Base-by-base conservation (phyloP, 2,797 vertebrate species). In the Sebastes minor region DNA sequence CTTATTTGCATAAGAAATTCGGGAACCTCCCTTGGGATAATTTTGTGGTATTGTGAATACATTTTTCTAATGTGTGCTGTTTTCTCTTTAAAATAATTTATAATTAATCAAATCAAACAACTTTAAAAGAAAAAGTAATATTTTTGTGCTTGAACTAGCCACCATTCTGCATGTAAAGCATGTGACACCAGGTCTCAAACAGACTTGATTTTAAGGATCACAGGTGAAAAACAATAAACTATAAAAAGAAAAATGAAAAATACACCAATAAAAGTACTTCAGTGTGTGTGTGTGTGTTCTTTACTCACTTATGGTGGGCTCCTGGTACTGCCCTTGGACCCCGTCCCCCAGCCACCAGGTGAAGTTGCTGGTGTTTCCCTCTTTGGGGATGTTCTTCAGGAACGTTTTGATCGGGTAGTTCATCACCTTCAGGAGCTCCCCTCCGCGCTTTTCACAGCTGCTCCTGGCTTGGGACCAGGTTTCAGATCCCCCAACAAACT, bases 271-370 rank as follows among this genome's bases (percentile, higher is more conserved):
- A 23, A 23, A 23, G 23, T 23, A 23, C 23, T 23, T 23, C 23
- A 23, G n/a, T n/a, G 23, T 23, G 23, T 23, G 23, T 23, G 23
- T 23, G 23, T 23, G 23, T 23, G 23, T 23, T 23, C 23, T 23
- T 23, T 23, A 90, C 95, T 95, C 71, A 96, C 95, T 73, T 12
- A n/a, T 35, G 4, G 6, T 33, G 33, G 76, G 30, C 32, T 74
- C 55, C 56, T 59, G 42, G 25, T 84, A 12, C 22, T 35, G 30
- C 16, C 42, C 77, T 35, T 32, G 65, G 60, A 81, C 49, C 23
- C 23, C 53, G 20, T 81, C 22, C 6, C 90, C 92, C 12, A 96
- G 87, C 96, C 96, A 96, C 93, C 92, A 95, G 16, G 86, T 93
- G 18, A 84, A 70, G 11, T 80, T 38, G 6, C 14, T 46, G 13